These are phyloP conservation scores for Puma concolor DNA, from an alignment of 2,113 vertebrate genomes.

Conservation along the genomic window DNA sequence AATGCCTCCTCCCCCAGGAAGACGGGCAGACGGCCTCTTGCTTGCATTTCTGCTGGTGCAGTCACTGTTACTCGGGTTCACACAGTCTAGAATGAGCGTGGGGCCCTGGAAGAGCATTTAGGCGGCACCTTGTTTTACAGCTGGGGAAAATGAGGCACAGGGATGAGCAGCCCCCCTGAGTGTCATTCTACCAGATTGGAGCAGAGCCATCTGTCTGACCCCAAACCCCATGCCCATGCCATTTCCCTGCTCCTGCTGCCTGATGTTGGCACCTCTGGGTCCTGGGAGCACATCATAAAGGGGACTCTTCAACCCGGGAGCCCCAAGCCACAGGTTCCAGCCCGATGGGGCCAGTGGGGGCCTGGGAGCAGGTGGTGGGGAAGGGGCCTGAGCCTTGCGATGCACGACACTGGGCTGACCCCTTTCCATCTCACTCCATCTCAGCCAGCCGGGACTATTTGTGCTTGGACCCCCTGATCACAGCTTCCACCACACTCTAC, in stretches of 20 bases:
- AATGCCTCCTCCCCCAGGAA: not conserved
- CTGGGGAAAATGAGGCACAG: not conserved
- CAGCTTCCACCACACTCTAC: not conserved
- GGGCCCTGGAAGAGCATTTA: not conserved
- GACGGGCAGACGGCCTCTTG: not conserved
- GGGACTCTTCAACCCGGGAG: not conserved
- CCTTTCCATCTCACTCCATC: not conserved
- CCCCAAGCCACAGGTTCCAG: not conserved
- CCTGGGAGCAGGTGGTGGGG: not conserved
- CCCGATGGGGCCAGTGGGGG: rapidly evolving
- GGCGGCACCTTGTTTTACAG: not conserved
- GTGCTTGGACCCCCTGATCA: not conserved
- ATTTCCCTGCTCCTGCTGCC: not conserved
- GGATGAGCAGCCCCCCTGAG: not conserved
- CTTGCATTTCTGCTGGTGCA: not conserved
- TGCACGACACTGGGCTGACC: rapidly evolving
- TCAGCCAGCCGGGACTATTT: not conserved
- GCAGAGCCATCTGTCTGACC: not conserved
- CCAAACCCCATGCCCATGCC: rapidly evolving
- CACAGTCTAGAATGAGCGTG: not conserved
- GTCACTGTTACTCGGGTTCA: not conserved
- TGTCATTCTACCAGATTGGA: not conserved
- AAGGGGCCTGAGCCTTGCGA: not conserved
- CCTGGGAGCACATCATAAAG: not conserved
- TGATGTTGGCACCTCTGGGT: not conserved